These are phyloP conservation scores for Gobio gobio DNA, from an alignment of 2,113 vertebrate genomes.

Conservation along the genomic window DNA sequence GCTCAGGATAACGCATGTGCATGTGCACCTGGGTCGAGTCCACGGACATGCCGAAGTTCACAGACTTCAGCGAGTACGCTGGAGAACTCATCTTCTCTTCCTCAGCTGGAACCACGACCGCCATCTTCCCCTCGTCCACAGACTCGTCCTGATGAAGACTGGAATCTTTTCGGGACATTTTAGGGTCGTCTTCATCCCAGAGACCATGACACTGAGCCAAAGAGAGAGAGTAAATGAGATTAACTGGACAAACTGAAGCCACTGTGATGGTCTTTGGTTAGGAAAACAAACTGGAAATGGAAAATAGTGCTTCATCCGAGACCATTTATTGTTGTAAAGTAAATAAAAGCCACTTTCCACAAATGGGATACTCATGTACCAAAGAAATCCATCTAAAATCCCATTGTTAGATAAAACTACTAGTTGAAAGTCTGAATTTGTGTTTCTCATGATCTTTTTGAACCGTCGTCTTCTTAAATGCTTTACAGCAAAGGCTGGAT, in stretches of 20 bases:
- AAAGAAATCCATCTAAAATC: neutral
- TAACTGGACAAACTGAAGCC: too few species aligned
- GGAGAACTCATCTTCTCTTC: conserved; percentile 79
- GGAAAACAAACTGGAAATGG: neutral
- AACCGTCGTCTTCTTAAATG: too few species aligned
- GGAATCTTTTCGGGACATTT: conserved; percentile 64
- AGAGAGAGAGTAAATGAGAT: too few species aligned
- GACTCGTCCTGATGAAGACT: conserved; percentile 77
- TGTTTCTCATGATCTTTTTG: neutral
- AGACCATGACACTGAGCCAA: conserved; percentile 88
- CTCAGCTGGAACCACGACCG: conserved; percentile 62
- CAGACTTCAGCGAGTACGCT: conserved; percentile 81
- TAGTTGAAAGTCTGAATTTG: neutral
- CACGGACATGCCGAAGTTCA: conserved; percentile 84
- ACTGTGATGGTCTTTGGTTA: too few species aligned
- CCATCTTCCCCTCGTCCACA: conserved; percentile 78
- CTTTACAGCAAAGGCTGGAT: neutral
- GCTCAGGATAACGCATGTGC: conserved; percentile 84
- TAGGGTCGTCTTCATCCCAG: conserved; percentile 91
- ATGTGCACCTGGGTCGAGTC: conserved; percentile 81
- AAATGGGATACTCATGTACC: neutral
- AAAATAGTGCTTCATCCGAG: neutral
- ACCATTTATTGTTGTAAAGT: neutral
- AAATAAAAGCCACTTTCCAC: conserved; percentile 2
- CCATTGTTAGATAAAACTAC: neutral